Evolutionary conservation across 23 tunicate genomes (phyloP), one percentile per base, ranked within the genome.

Genomic region (Halocynthia roretzi): DNA sequence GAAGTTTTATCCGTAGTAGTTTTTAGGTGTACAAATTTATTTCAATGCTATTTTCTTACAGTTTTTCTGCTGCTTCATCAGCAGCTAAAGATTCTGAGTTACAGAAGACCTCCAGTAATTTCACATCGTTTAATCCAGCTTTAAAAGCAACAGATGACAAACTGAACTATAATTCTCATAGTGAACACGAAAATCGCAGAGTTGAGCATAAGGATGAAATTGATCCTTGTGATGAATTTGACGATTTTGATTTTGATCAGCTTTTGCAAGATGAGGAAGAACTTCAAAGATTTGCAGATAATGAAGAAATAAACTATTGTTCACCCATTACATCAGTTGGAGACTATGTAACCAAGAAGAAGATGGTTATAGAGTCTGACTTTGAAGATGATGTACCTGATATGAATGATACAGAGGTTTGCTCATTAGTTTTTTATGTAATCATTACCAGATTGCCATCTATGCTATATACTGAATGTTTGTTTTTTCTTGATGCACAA

Each of bases 231-330:
- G 56, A 66, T 22, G 66, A 64, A 22, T 68, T 71, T 61, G 14
- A 10, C 58, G 76, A 75, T 76, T 76, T 76, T 68, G 80, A 62
- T 57, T 52, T 81, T 23, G 76, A 68, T 17, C 77, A 71, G 12
- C 50, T 71, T 52, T 60, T 80, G 44, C 44, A 31, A 6, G 69
- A 80, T 56, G 23, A 68, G 66, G 76, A 80, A 54, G 83, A 80
- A 68, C 60, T 80, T 52, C 76, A 80, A 17, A 15, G 72, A 19
- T 67, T 22, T 18, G 20, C 12, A 18, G 31, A 67, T 11, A 12
- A 11, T 71, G 51, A 17, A 17, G 51, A 9, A 68, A 15, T 2
- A 22, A 2, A 68, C 1, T 11, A 19, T 21, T 19, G 72, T 40
- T 17, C 8, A 5, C 6, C 54, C 31, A 10, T n/a, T 40, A 19